Evolutionary conservation across 2,888 invertebrate species (phyloP), one percentile per base, ranked within the genome.

Genomic region (Drosophila borborema): DNA sequence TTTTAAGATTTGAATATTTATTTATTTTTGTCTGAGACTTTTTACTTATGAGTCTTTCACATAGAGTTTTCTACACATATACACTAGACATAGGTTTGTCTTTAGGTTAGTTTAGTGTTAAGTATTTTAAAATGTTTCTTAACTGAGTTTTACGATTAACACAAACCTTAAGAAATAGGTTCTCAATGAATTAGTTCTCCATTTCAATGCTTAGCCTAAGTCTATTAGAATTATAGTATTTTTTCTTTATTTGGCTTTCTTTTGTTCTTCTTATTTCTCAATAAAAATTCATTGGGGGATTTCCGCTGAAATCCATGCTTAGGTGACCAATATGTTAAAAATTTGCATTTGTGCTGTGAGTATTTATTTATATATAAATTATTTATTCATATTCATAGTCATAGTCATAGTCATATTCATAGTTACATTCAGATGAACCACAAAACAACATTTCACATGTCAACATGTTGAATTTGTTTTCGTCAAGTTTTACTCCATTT

Each of bases 21-120:
- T 36, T 56, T 10, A 20, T 38, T 56, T 56, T 43, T 63, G 58
- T 74, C 65, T 62, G 55, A 60, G 64, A 77, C 75, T 46, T 56
- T 68, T 61, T 58, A 55, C 58, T 66, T 80, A 36, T 59, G 75
- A 77, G 77, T 77, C 70, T 70, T 79, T 79, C 40, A 53, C 41
- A 64, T 51, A 74, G 69, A 79, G 55, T 79, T 77, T 58, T 14
- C 46, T 34, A 55, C 20, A 64, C 61, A 60, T 28, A 69, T 10
- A 36, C 54, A 55, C 20, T 67, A 55, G 38, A 54, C 53, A 54
- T 49, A 40, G 53, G 38, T 40, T 46, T 53, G 38, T 10, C 31
- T 36, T 53, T 31, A n/a, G 23, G 14, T n/a, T 62, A 49, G 16
- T 54, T 36, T 46, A 49, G 28, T 49, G 16, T 48, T 4, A 31